Percentiles rank a stretch among this genome's conserved stretches.
phyloP scores from a whole-genome alignment of 2,113 vertebrate genomes.

The Bostrychus sinensis region DNA sequence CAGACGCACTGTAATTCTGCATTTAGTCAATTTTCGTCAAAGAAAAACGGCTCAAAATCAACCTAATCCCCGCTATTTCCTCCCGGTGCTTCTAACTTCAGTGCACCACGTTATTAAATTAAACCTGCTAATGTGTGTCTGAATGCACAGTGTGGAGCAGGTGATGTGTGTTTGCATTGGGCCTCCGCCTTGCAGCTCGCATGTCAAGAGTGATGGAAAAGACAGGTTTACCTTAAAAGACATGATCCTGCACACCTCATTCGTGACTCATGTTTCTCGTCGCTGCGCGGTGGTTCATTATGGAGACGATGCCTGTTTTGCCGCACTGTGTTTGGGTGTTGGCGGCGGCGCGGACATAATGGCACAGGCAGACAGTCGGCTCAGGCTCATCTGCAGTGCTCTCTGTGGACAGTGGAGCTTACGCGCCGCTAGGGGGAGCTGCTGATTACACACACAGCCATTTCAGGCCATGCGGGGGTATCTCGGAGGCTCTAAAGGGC shows the following conservation, averaged over 20 bases:
- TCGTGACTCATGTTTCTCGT: constrained; percentile 68
- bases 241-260: constrained; percentile 71
- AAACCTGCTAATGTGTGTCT: constrained; percentile 1
- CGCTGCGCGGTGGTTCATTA: constrained; percentile 52
- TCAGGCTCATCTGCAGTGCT: constrained; percentile 61
- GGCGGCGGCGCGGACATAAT: constrained; percentile 53
- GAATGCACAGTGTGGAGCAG: constrained; percentile 7
- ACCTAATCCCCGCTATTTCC: constrained; percentile 7
- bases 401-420: not conserved
- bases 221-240: constrained; percentile 80
- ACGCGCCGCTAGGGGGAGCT: constrained; percentile 41
- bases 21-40: not conserved
- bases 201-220: constrained; percentile 20
- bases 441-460: not conserved
- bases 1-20: constrained; percentile 4
- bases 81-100: not conserved
- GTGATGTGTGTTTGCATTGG: constrained; percentile 18
- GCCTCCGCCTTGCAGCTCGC: constrained; percentile 19
- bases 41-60: constrained; percentile 1
- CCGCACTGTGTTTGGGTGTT: constrained; percentile 66
- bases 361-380: constrained; percentile 39
- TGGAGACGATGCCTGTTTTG: constrained; percentile 39
- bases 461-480: not conserved
- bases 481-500: too few relatives aligned
- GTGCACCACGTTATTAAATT: constrained; percentile 4